Conservation (phyloP, 1,140 invertebrate species). For the Rhagoletis zephyria region DNA sequence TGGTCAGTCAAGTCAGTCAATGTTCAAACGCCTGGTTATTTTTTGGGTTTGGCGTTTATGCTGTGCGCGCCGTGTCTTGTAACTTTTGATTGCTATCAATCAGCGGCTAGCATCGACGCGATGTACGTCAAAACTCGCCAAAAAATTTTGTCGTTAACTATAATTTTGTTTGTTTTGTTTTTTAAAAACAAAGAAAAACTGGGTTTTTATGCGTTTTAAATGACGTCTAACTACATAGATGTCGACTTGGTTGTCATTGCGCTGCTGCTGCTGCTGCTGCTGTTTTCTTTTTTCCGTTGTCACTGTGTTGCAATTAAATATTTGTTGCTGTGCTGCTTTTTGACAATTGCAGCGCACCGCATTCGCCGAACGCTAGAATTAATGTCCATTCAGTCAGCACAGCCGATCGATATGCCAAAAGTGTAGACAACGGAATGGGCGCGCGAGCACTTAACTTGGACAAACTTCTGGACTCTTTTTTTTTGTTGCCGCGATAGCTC, state of each 20-base stretch:
- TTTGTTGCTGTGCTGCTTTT: neutral
- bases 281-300: neutral
- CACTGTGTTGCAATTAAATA: neutral
- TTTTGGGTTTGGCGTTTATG: neutral
- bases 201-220: neutral
- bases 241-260: slow-evolving; percentile 9
- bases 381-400: neutral
- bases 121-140: slow-evolving; percentile 25
- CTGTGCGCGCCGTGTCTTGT: neutral
- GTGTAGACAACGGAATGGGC: slow-evolving; percentile 24
- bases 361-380: neutral
- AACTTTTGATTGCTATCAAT: slow-evolving; percentile 38
- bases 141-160: slow-evolving; percentile 12
- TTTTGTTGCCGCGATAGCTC: neutral
- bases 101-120: neutral
- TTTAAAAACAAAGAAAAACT: neutral
- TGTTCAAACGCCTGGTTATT: slow-evolving; percentile 18
- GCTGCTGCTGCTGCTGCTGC: neutral
- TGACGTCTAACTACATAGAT: slow-evolving; percentile 3
- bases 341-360: neutral
- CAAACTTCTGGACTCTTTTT: neutral
- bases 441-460: neutral
- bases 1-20: neutral
- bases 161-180: neutral
- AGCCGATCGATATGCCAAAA: slow-evolving; percentile 17